Evolutionary conservation across 1,140 invertebrate genomes (phyloP).

Genomic region (Drosophila simulans): DNA sequence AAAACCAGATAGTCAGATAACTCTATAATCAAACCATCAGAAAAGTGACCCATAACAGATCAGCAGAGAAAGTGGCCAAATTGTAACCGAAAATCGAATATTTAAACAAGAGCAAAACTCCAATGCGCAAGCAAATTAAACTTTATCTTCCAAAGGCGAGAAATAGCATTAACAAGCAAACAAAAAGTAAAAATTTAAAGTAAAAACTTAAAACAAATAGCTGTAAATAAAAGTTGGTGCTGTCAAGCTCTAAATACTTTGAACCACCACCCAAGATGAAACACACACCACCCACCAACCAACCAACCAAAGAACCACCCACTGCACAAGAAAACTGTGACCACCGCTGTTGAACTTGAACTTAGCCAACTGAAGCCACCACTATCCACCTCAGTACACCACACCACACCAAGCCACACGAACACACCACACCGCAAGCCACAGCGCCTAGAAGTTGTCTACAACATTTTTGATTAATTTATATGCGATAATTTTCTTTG

Average conservation of each 20-base stretch:
- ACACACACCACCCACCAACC: slow-evolving; percentile 41
- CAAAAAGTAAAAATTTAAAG: slow-evolving; percentile 12
- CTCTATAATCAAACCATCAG: slow-evolving; percentile 2
- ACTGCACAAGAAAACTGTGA: slow-evolving; percentile 67
- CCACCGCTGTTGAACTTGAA: slow-evolving; percentile 69
- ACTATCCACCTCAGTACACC: slow-evolving; percentile 16
- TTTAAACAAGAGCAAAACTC: slow-evolving; percentile 34
- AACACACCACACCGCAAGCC: slow-evolving; percentile 20
- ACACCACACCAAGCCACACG: slow-evolving; percentile 21
- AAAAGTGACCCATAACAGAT: slow-evolving; percentile 22
- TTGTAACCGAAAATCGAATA: slow-evolving; percentile 27
- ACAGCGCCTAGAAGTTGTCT: slow-evolving; percentile 42
- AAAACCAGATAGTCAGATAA: slow-evolving; percentile 31
- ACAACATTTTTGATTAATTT: slow-evolving; percentile 30
- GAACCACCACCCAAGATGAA: slow-evolving; percentile 37
- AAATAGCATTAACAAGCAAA: slow-evolving; percentile 24
- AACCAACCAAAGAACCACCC: slow-evolving; percentile 52
- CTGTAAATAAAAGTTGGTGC: slow-evolving; percentile 46
- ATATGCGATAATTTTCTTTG: slow-evolving; percentile 29
- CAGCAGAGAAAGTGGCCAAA: slow-evolving; percentile 12
- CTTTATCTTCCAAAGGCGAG: slow-evolving; percentile 27
- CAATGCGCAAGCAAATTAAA: slow-evolving; percentile 34
- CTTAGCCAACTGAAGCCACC: slow-evolving; percentile 47
- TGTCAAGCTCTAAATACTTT: slow-evolving; percentile 24
- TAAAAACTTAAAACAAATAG: slow-evolving; percentile 15